Evolutionary conservation across 1,140 invertebrate species (phyloP).

Genomic region (Gonioctena quinquepunctata): DNA sequence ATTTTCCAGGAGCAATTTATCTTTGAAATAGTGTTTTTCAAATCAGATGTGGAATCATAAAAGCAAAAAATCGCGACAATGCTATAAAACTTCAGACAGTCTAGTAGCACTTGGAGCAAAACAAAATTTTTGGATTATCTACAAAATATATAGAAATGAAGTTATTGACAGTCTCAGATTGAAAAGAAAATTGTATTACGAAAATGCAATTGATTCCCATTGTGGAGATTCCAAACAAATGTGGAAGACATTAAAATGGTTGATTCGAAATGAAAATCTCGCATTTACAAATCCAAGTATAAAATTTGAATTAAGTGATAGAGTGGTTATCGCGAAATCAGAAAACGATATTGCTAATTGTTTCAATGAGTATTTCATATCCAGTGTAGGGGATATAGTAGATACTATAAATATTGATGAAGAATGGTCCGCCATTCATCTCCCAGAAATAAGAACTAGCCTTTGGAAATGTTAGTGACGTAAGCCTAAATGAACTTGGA

Average conservation of each 20-base stretch:
- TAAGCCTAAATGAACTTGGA: constrained; percentile 5
- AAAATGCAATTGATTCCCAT: background rate
- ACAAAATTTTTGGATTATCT: background rate
- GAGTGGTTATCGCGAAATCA: background rate
- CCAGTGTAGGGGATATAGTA: background rate
- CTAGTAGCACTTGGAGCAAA: background rate
- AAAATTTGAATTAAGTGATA: background rate
- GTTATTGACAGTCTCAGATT: background rate
- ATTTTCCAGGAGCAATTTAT: no score
- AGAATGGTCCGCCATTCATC: constrained; percentile 6
- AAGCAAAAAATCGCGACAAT: no score
- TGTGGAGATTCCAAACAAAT: background rate
- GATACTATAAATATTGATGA: constrained; percentile 1
- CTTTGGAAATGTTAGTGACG: constrained; percentile 2
- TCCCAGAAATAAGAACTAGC: constrained; percentile 6
- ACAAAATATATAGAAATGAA: background rate
- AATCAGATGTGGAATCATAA: no score
- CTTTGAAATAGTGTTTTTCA: no score
- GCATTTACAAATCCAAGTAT: background rate
- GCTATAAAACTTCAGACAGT: background rate
- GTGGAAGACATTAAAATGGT: background rate
- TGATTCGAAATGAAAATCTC: background rate
- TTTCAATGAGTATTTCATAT: constrained; percentile 8
- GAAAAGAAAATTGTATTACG: background rate
- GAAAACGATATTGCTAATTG: constrained; percentile 5